These are phyloP conservation scores for Ophioderma brevispina DNA, from an alignment of 35 echinoderm and acorn worm genomes.

Conservation along the genomic window DNA sequence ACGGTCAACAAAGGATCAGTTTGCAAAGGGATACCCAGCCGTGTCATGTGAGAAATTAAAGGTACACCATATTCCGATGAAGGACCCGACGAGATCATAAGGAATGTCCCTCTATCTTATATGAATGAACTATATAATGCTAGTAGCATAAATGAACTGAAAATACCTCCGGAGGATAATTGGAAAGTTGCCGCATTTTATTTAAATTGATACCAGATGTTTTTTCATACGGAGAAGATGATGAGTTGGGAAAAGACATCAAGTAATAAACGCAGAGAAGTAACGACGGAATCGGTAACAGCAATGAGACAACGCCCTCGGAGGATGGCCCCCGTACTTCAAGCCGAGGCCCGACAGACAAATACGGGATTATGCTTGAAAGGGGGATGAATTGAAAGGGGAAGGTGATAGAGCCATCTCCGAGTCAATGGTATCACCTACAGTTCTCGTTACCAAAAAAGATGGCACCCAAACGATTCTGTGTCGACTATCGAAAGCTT, in stretches of 20 bases:
- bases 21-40: too few species aligned
- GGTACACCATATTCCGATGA: too few species aligned
- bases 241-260: conserved; percentile 1
- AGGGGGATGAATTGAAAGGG: too few species aligned
- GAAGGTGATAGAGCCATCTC: conserved; percentile 17
- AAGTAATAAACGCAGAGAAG: not conserved
- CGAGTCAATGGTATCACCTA: conserved; percentile 23
- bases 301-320: not conserved
- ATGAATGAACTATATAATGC: not conserved
- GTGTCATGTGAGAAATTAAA: too few species aligned
- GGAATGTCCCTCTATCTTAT: not conserved
- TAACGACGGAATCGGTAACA: not conserved
- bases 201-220: not conserved
- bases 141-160: not conserved
- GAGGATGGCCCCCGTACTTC: too few species aligned
- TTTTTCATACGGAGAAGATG: not conserved
- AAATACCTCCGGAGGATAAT: not conserved
- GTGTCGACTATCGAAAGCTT: too few species aligned
- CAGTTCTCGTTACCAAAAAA: too few species aligned
- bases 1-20: too few species aligned
- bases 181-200: not conserved
- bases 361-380: conserved; percentile 38
- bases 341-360: conserved; percentile 13
- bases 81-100: too few species aligned
- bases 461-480: too few species aligned